Evolutionary conservation across 2,888 invertebrate species (phyloP).

Genomic region (Gryllus longicercus): DNA sequence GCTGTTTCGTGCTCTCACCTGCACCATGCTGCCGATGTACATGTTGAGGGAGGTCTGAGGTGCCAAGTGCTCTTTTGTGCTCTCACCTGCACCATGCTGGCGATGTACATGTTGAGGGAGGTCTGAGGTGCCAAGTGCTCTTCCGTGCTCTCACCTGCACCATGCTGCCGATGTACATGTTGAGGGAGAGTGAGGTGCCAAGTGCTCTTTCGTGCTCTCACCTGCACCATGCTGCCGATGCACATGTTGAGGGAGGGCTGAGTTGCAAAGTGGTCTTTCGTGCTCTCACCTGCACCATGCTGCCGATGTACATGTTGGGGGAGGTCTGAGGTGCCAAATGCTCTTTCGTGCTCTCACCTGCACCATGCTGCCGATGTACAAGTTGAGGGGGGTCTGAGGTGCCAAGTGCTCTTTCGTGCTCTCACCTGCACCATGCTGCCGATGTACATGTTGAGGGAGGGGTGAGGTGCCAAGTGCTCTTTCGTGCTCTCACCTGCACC

Average conservation of each 20-base stretch:
- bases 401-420: too few species aligned
- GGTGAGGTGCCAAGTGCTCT: constrained; percentile 63
- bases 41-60: too few species aligned
- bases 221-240: too few species aligned
- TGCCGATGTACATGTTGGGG: constrained; percentile 66
- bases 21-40: too few species aligned
- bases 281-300: constrained; percentile 56
- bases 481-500: too few species aligned
- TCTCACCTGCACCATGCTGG: constrained; percentile 60
- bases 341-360: too few species aligned
- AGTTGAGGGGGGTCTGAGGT: too few species aligned
- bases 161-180: constrained; percentile 42
- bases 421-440: constrained; percentile 62
- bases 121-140: constrained; percentile 64
- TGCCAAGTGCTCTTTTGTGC: too few species aligned
- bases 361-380: too few species aligned
- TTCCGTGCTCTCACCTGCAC: too few species aligned
- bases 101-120: constrained; percentile 67
- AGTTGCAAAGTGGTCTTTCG: constrained; percentile 58
- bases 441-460: constrained; percentile 66
- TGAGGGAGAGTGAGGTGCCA: constrained; percentile 66
- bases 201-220: constrained; percentile 47
- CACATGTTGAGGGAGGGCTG: constrained; percentile 57
- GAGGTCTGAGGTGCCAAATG: constrained; percentile 46
- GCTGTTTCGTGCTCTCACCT: too few species aligned